Conservation (phyloP, 2,113 vertebrate species). For the Pteruthius melanotis region DNA sequence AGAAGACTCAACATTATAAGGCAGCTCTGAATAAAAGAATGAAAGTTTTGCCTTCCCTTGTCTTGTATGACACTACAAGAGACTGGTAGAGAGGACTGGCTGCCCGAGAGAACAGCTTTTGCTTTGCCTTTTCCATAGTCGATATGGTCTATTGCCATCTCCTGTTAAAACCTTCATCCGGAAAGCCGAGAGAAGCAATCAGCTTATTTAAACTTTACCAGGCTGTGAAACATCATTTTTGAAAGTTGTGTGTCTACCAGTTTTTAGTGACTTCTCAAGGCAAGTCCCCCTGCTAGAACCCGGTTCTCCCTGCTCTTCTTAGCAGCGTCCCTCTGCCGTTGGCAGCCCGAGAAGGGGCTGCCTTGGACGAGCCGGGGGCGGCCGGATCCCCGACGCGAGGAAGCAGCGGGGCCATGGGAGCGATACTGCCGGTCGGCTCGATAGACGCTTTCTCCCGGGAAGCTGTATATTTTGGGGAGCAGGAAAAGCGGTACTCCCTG, state of each 20-base stretch:
- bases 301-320: background rate
- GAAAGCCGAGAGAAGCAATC: background rate
- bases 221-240: background rate
- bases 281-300: background rate
- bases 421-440: background rate
- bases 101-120: background rate
- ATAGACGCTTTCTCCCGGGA: background rate
- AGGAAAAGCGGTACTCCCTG: background rate
- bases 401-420: background rate
- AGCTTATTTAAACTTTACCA: background rate
- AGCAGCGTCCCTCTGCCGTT: background rate
- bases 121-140: background rate
- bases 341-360: background rate
- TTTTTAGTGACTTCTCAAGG: background rate
- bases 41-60: background rate
- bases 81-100: background rate
- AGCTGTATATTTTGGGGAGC: background rate
- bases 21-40: background rate
- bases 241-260: background rate
- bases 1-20: background rate
- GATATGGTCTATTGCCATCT: background rate
- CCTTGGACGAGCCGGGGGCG: background rate
- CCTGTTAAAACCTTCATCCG: background rate
- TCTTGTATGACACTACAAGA: background rate
- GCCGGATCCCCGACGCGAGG: background rate